Evolutionary conservation across 2,113 vertebrate genomes (phyloP).

Genomic region (Nothoprocta pentlandii): DNA sequence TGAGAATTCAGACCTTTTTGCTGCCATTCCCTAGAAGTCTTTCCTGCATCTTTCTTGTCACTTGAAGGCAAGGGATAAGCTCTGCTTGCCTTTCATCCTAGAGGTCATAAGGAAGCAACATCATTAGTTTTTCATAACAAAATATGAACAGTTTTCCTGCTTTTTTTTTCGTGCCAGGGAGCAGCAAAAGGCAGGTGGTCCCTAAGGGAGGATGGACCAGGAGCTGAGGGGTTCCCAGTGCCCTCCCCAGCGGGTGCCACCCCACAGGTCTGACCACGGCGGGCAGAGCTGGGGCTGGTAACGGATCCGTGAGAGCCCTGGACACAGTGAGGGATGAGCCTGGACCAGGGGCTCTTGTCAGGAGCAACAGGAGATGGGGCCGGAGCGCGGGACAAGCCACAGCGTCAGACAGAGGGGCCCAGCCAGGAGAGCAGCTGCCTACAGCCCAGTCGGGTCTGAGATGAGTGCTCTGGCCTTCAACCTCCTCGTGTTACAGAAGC

Average conservation of each 20-base stretch:
- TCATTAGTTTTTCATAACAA: neutral
- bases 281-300: fast-evolving
- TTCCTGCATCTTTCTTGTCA: neutral
- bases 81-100: neutral
- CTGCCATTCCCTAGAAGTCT: neutral
- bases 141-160: neutral
- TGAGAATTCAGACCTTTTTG: neutral
- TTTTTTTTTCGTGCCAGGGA: neutral
- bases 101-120: neutral
- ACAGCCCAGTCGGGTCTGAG: neutral
- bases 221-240: neutral
- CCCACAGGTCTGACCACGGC: fast-evolving
- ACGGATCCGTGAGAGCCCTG: neutral
- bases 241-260: no score
- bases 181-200: neutral
- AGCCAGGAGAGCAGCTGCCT: no score
- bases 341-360: neutral
- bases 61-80: neutral
- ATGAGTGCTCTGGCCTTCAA: neutral
- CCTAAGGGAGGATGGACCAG: neutral
- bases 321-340: neutral
- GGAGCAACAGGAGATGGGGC: neutral
- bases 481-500: neutral
- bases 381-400: neutral
- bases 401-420: fast-evolving